Base-by-base conservation (phyloP, 2,113 vertebrate genomes). In the Macquaria ambigua region DNA sequence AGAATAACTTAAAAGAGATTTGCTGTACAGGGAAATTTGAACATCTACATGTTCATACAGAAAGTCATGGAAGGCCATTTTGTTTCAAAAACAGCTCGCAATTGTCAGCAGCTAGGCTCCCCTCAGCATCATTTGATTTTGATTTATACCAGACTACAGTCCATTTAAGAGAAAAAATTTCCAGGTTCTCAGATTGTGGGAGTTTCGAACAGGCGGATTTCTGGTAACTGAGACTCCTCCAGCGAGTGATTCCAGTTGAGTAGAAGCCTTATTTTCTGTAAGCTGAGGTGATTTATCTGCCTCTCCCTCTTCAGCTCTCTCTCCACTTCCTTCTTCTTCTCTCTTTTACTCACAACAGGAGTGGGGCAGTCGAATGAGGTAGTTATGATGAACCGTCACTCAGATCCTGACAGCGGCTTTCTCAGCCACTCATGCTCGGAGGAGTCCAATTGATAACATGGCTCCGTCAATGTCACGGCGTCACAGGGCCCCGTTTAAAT, bases 381-480 rank as follows among this genome's bases (percentile, higher is more conserved):
- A 86, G 94, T 93, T 94, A 93, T 93, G 80, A 94, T 77, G 34
- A 90, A 68, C 89, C 79, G 89, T 96, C 96, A 93, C 90, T 96
- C 94, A 92, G 61, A 21, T 6, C 77, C 91, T 90, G 92, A 94
- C 93, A 90, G 95, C 79, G 28, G 95, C 95, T 96, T 97, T 83
- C 94, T 81, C 77, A 91, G 93, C 91, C 82, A 93, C 95, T 95
- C 94, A 92, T n/a, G 61, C 87, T 95, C 90, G 95, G 95, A 96
- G 93, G 93, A 96, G 96, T 93, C 95, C 94, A 96, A 97, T 97
- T 97, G 97, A 98, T 98, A 97, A 95, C 96, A 93, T 91, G 95
- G 97, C 97, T 97, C 97, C 95, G 95, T 98, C 97, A 97, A 94
- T 97, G 97, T 97, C 97, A 96, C 78, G 81, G 93, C 95, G 93